A percentile compares a stretch with the other conserved stretches of the same genome.
phyloP scores from a whole-genome alignment of 23 tunicate species.

The Diplosoma virens region DNA sequence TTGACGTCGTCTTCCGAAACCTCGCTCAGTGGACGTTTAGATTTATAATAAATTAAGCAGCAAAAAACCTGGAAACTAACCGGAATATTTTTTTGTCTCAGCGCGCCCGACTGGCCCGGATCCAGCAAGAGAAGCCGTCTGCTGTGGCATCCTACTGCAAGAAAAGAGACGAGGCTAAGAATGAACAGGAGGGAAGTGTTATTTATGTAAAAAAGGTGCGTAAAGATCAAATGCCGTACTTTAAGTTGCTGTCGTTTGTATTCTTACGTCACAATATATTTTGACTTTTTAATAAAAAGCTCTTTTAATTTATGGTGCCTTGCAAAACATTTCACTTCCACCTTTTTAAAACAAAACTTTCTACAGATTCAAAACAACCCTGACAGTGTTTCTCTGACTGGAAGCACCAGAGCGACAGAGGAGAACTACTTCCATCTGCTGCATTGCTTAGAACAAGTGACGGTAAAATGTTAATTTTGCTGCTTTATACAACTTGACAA shows the following conservation, averaged over 20 bases:
- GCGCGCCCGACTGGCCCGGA: slow-evolving; percentile 80
- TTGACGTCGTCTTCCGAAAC: background rate
- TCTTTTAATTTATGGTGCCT: background rate
- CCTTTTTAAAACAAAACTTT: no score
- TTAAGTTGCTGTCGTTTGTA: slow-evolving; percentile 4
- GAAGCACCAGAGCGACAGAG: background rate
- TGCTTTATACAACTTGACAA: background rate
- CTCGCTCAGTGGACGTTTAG: no score
- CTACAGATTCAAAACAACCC: no score
- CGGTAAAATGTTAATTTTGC: slow-evolving; percentile 26
- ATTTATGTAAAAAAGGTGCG: no score
- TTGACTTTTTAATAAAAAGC: background rate
- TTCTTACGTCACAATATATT: background rate
- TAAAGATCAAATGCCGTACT: no score
- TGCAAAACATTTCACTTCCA: no score
- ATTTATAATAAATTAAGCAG: no score
- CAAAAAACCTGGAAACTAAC: no score
- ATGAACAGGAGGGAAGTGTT: slow-evolving; percentile 10
- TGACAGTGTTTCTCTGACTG: no score
- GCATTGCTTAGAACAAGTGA: slow-evolving; percentile 66
- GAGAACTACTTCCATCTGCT: slow-evolving; percentile 71
- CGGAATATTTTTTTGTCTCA: slow-evolving; percentile 20
- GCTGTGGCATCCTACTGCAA: slow-evolving; percentile 33
- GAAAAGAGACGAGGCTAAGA: slow-evolving; percentile 5
- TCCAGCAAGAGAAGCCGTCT: slow-evolving; percentile 62